Base-by-base conservation (phyloP, 2,888 invertebrate genomes). In the Rhabditoides inermis region DNA sequence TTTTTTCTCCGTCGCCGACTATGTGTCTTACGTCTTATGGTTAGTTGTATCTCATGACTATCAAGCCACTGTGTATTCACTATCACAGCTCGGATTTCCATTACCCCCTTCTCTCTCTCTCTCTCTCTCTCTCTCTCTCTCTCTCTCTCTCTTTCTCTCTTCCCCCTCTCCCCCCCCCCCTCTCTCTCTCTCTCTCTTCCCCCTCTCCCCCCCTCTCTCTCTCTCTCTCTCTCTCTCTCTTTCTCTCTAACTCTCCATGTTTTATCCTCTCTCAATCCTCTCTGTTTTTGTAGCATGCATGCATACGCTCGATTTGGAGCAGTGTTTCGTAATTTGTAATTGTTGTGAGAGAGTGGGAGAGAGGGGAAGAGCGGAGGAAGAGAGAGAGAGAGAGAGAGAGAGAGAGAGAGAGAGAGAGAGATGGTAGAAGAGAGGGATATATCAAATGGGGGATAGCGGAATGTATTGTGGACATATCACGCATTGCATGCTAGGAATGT, bases 111-210 rank as follows among this genome's bases (percentile, higher is more conserved):
- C 15, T 37, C 20, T 26, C 12, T 25, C 15, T 41, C 36, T 36
- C 22, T 32, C 20, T 12, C 28, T 22, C 44, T 41, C 30, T 7
- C 41, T n/a, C n/a, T 15, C 37, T 27, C 3, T 36, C 45, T 49
- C 48, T 46, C 44, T 40, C 49, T 51, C 45, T 44, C 48, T 51
- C 47, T 44, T 47, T 45, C 40, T 49, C 48, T 48, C 45, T 22
- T 30, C 12, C 40, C 36, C n/a, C 48, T 26, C 23, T 7, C 37
- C 22, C 42, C 42, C 26, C 30, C n/a, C 28, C 37, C 23, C 15
- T 47, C 23, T 15, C 36, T 30, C 27, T 18, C n/a, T 18, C n/a
- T 18, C n/a, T 18, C n/a, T 18, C 20, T 18, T 40, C 40, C n/a
- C 40, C 20, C 40, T 40, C 40, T 20, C 40, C n/a, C 40, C 20